These are phyloP conservation scores for Tortricodes alternella DNA, from an alignment of 2,888 invertebrate genomes.

Conservation along the genomic window DNA sequence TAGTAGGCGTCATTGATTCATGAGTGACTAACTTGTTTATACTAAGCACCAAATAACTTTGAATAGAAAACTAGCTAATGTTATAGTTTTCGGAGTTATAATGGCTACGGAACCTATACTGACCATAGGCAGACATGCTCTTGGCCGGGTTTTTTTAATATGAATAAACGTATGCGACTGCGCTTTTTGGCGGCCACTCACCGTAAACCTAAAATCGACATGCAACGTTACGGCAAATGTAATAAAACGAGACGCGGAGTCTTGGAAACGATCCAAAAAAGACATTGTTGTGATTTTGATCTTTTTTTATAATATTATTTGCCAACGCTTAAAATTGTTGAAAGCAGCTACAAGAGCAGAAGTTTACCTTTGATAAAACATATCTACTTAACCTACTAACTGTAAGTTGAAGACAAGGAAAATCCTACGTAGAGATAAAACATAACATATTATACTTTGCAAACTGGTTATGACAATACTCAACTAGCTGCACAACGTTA, in stretches of 20 bases:
- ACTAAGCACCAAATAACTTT: no score
- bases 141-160: no score
- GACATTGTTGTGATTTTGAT: slow-evolving; percentile 2
- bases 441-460: no score
- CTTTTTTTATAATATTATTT: slow-evolving; percentile 11
- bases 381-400: slow-evolving; percentile 4
- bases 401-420: slow-evolving; percentile 2
- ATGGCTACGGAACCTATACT: no score
- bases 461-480: slow-evolving; percentile 3
- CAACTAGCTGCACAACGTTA: background rate
- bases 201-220: slow-evolving; percentile 6
- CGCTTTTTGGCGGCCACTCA: no score
- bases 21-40: no score
- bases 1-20: no score
- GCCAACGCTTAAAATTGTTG: slow-evolving; percentile 16
- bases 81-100: no score
- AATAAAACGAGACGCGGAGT: background rate
- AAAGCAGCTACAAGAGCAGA: no score
- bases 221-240: slow-evolving; percentile 9
- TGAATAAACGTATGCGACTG: no score
- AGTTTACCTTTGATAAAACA: background rate
- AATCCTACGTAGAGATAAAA: background rate
- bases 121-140: no score
- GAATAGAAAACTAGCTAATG: no score
- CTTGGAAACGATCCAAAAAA: slow-evolving; percentile 25